A percentile compares a stretch with the other conserved stretches of the same genome.
These are phyloP conservation scores for Tubulanus polymorphus DNA, from an alignment of 2,888 invertebrate species.

Conservation along the genomic window DNA sequence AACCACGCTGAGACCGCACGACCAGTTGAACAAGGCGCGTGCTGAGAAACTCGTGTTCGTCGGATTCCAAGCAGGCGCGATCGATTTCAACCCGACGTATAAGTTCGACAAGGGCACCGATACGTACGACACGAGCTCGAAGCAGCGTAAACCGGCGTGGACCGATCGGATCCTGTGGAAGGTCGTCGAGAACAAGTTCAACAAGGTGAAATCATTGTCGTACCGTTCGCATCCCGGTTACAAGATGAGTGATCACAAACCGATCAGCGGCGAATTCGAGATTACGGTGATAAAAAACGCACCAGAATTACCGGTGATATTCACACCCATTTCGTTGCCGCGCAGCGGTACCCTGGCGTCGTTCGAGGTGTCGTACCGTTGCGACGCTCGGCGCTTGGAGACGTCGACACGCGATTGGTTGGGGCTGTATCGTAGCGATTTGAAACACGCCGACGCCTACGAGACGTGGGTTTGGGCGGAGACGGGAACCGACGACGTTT, in stretches of 20 bases:
- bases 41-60: slow-evolving; percentile 73
- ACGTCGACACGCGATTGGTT: slow-evolving; percentile 80
- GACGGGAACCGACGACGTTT: slow-evolving; percentile 23
- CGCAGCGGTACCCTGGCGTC: no score
- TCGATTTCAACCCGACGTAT: slow-evolving; percentile 90
- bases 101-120: slow-evolving; percentile 94
- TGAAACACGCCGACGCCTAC: slow-evolving; percentile 77
- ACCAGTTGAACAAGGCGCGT: slow-evolving; percentile 24
- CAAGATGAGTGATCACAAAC: slow-evolving; percentile 86
- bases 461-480: slow-evolving; percentile 73
- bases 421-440: slow-evolving; percentile 69
- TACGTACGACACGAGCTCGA: slow-evolving; percentile 75
- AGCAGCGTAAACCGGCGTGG: slow-evolving; percentile 85
- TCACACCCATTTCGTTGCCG: no score
- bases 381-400: slow-evolving; percentile 43
- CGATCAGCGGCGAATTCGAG: slow-evolving; percentile 76
- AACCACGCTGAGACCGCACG: neutral
- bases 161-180: slow-evolving; percentile 88
- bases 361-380: no score
- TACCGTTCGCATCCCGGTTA: slow-evolving; percentile 77
- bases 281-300: slow-evolving; percentile 29
- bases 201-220: slow-evolving; percentile 67
- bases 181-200: slow-evolving; percentile 77
- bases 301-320: no score
- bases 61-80: slow-evolving; percentile 83